Evolutionary conservation across 2,888 invertebrate genomes (phyloP).

Genomic region (Carpatolechia fugitivella): DNA sequence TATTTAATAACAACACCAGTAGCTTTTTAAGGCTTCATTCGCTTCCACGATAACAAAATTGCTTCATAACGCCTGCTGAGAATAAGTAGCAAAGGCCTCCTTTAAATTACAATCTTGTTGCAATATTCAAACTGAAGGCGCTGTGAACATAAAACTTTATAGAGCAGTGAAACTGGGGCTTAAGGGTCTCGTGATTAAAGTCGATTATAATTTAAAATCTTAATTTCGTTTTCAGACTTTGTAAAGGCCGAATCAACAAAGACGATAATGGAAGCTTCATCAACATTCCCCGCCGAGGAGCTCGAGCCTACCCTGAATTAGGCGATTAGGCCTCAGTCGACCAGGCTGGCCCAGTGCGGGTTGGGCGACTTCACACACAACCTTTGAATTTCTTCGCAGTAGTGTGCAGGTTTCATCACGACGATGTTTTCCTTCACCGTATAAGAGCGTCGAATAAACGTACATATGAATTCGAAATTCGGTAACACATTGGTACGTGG

Average conservation of each 20-base stretch:
- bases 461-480: too few relatives aligned
- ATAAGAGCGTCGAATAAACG: too few relatives aligned
- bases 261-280: not conserved
- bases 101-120: conserved; percentile 7
- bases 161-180: not conserved
- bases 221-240: not conserved
- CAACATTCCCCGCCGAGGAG: too few relatives aligned
- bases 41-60: not conserved
- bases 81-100: conserved; percentile 5
- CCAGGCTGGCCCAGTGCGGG: too few relatives aligned
- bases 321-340: too few relatives aligned
- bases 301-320: too few relatives aligned
- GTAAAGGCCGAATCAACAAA: not conserved
- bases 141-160: conserved; percentile 2
- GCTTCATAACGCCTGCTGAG: conserved; percentile 7
- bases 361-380: too few relatives aligned
- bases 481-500: too few relatives aligned
- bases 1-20: not conserved
- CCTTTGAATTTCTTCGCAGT: too few relatives aligned
- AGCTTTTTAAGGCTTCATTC: not conserved
- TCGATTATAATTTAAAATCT: not conserved
- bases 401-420: too few relatives aligned
- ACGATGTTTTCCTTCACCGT: too few relatives aligned
- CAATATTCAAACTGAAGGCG: conserved; percentile 7
- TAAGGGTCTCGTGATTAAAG: conserved; percentile 1